Percentiles rank a stretch among this genome's conserved stretches.
Evolutionary conservation across 2,797 vertebrate genomes (phyloP).

Genomic region (Paramormyrops hopkinsi): DNA sequence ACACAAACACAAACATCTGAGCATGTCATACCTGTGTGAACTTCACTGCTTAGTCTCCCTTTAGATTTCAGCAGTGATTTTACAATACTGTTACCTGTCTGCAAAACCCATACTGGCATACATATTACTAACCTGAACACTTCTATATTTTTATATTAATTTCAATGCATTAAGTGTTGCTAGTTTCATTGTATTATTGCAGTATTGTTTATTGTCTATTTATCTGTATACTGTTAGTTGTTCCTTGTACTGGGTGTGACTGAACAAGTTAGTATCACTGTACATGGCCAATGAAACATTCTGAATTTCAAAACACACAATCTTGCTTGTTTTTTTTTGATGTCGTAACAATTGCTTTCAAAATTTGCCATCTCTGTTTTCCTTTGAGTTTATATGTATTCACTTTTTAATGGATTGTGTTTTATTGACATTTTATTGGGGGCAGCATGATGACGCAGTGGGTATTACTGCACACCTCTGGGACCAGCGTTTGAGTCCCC

Average conservation of each 20-base stretch:
- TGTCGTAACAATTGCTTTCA: not conserved
- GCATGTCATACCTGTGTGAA: not conserved
- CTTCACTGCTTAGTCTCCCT: not conserved
- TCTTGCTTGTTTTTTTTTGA: not conserved
- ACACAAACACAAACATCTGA: not conserved
- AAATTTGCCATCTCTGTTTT: not conserved
- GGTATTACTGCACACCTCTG: not conserved
- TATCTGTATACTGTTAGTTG: not conserved
- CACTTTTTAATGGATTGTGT: not conserved
- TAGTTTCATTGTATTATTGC: not conserved
- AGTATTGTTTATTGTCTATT: not conserved
- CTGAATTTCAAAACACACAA: not conserved
- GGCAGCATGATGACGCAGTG: not conserved
- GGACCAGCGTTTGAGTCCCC: not conserved
- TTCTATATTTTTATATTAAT: not conserved
- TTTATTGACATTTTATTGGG: not conserved
- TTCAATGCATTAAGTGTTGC: not conserved
- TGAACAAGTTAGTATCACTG: not conserved
- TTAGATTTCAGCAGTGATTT: not conserved
- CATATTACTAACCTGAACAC: not conserved
- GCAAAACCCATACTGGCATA: not conserved
- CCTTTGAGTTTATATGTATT: not conserved
- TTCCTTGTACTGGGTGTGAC: not conserved
- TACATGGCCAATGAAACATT: not conserved
- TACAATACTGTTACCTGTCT: not conserved